Conservation (phyloP, 2,113 vertebrate species). For the Apaloderma vittatum region DNA sequence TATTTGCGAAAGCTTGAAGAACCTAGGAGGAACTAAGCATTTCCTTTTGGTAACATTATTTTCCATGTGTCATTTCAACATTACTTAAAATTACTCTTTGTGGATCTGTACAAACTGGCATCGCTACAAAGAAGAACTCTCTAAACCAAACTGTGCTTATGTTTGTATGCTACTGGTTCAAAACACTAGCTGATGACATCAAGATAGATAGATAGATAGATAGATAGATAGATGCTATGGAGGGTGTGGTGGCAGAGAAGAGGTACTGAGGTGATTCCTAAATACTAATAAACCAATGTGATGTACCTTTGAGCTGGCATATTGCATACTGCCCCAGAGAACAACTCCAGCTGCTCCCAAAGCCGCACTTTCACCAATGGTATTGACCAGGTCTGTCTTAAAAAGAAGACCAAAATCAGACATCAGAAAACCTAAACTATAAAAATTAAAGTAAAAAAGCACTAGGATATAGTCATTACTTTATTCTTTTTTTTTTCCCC, state of each 20-base stretch:
- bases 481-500: fast-evolving
- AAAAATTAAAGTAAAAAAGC: neutral
- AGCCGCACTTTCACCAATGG: conserved; percentile 91
- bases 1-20: neutral
- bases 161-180: neutral
- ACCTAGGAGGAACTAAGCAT: neutral
- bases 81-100: neutral
- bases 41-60: neutral
- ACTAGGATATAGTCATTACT: neutral
- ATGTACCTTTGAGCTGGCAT: conserved; percentile 76
- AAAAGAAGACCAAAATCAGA: neutral
- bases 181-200: neutral
- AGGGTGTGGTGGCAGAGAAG: neutral
- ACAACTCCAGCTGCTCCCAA: conserved; percentile 90
- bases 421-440: neutral
- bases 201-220: neutral
- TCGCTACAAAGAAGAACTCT: neutral
- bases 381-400: conserved; percentile 89
- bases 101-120: fast-evolving
- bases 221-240: neutral
- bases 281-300: neutral
- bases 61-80: neutral
- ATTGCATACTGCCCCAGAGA: conserved; percentile 86
- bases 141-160: neutral
- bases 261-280: neutral